These are phyloP conservation scores for Synchiropus splendidus DNA, from an alignment of 2,113 vertebrate species.

Conservation along the genomic window DNA sequence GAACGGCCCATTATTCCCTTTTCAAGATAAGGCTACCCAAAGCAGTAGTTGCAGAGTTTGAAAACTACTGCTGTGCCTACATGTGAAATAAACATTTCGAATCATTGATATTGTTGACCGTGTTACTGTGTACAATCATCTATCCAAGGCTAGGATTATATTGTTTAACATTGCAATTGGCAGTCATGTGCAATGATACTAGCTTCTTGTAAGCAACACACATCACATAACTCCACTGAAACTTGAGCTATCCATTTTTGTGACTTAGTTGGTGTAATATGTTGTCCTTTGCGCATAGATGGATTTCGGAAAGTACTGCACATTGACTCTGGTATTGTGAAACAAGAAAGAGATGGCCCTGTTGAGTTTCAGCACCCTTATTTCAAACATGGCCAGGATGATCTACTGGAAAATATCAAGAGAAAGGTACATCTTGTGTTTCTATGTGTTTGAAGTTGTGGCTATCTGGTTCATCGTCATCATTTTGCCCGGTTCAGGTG, in stretches of 20 bases:
- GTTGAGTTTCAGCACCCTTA: constrained; percentile 92
- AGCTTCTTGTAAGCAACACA: not conserved
- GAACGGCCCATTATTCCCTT: not conserved
- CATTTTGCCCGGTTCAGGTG: constrained; percentile 62
- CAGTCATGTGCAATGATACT: not conserved
- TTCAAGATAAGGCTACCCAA: too few relatives aligned
- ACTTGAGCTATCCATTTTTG: too few relatives aligned
- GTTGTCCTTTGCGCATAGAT: constrained; percentile 58
- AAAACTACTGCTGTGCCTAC: too few relatives aligned
- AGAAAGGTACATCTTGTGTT: constrained; percentile 73
- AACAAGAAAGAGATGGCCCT: constrained; percentile 84
- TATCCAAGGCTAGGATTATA: not conserved
- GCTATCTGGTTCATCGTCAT: not conserved
- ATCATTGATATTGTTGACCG: too few relatives aligned
- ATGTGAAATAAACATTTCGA: too few relatives aligned
- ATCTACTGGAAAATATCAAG: constrained; percentile 91
- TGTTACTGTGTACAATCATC: not conserved
- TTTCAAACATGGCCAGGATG: constrained; percentile 90
- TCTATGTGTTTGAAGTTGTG: not conserved
- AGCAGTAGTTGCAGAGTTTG: too few relatives aligned
- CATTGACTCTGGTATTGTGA: constrained; percentile 84
- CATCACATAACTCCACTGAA: not conserved
- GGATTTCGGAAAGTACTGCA: constrained; percentile 95
- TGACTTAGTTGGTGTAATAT: too few relatives aligned
- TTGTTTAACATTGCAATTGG: not conserved